These are phyloP conservation scores for Plutella xylostella DNA, from an alignment of 2,888 invertebrate genomes.

Conservation along the genomic window DNA sequence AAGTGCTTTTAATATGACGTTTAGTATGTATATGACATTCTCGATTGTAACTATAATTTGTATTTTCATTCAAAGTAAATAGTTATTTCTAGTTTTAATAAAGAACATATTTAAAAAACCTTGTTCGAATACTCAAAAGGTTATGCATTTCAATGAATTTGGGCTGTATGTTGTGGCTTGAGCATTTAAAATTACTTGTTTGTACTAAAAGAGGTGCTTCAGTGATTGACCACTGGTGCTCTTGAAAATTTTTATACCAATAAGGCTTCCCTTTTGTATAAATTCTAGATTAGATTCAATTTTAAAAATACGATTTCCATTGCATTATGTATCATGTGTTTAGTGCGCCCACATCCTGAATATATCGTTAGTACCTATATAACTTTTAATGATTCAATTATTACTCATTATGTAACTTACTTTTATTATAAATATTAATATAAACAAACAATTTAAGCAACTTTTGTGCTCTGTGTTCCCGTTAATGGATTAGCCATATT, in stretches of 20 bases:
- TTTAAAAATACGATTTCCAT: too few species aligned
- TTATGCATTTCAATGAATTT: slow-evolving; percentile 9
- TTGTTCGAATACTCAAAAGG: slow-evolving; percentile 20
- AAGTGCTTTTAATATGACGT: slow-evolving; percentile 25
- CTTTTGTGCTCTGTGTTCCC: too few species aligned
- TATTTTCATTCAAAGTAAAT: slow-evolving; percentile 7
- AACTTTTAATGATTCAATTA: not conserved
- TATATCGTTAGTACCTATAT: not conserved
- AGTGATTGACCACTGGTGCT: slow-evolving; percentile 44
- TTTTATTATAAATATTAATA: not conserved
- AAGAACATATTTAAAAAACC: slow-evolving; percentile 32
- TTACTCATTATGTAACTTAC: slow-evolving; percentile 9
- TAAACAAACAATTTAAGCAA: not conserved
- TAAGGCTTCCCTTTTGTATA: slow-evolving; percentile 40
- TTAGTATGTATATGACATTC: slow-evolving; percentile 40
- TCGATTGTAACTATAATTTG: slow-evolving; percentile 16
- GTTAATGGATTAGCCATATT: too few species aligned
- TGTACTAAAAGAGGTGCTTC: slow-evolving; percentile 34
- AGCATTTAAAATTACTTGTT: not conserved
- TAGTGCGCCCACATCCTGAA: too few species aligned
- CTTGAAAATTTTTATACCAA: slow-evolving; percentile 19
- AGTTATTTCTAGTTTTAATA: slow-evolving; percentile 29
- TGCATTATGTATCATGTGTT: too few species aligned
- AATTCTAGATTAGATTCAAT: slow-evolving; percentile 25
- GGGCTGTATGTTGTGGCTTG: not conserved